phyloP scores from a whole-genome alignment of 2,888 invertebrate species.

The Caenorhabditis afra region DNA sequence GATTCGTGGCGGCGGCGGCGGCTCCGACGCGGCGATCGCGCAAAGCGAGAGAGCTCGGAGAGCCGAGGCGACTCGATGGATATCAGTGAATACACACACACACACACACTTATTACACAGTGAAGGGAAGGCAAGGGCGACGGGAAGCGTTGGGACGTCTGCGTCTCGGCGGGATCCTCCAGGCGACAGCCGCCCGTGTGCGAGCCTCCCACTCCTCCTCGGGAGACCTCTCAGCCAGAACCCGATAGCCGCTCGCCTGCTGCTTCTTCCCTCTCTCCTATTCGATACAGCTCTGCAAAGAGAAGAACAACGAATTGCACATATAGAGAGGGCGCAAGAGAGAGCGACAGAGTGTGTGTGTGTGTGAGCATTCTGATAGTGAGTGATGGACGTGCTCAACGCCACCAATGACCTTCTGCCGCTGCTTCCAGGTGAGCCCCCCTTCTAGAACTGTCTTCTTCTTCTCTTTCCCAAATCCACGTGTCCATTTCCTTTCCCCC shows the following conservation, averaged over 20 bases:
- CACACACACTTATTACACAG: conserved; percentile 51
- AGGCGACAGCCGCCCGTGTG: conserved; percentile 46
- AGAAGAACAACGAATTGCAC: too few species aligned
- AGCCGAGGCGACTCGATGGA: conserved; percentile 32
- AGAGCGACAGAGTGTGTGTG: too few species aligned
- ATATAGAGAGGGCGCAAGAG: too few species aligned
- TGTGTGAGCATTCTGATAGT: too few species aligned
- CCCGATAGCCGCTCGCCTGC: conserved; percentile 50
- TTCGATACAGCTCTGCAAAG: conserved; percentile 43
- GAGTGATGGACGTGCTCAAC: conserved; percentile 40
- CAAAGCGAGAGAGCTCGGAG: conserved; percentile 25
- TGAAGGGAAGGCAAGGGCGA: conserved; percentile 19
- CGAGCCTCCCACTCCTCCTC: conserved; percentile 46
- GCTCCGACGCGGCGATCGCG: conserved; percentile 17
- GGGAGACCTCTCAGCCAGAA: conserved; percentile 40
- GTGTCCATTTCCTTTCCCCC: background rate
- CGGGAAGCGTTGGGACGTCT: conserved; percentile 17
- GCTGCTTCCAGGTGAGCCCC: conserved; percentile 64
- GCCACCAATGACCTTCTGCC: conserved; percentile 63
- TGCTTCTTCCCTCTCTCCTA: conserved; percentile 28
- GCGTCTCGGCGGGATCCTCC: conserved; percentile 31
- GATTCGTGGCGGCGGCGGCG: conserved; percentile 29
- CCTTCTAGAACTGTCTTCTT: too few species aligned
- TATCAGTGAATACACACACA: conserved; percentile 41
- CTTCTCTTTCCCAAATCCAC: background rate